phyloP scores from a whole-genome alignment of 2,113 vertebrate species.

The Pholis gunnellus region DNA sequence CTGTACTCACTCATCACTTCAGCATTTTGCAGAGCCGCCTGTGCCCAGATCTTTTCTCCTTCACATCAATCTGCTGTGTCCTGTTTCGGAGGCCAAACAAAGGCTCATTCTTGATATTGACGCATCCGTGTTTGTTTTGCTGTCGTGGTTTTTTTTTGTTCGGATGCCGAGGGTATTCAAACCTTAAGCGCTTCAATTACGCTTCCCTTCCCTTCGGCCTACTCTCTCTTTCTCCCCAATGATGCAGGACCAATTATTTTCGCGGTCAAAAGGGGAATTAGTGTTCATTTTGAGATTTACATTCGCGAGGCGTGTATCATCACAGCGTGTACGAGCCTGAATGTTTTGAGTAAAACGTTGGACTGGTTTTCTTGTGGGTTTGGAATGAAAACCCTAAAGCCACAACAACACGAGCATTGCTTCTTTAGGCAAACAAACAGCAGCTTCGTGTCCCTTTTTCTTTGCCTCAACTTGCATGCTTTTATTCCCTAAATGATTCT shows the following conservation, averaged over 20 bases:
- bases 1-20: slow-evolving; percentile 39
- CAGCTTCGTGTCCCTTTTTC: slow-evolving; percentile 3
- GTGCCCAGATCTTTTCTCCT: slow-evolving; percentile 27
- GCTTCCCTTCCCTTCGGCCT: slow-evolving; percentile 63
- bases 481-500: slow-evolving; percentile 25
- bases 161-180: slow-evolving; percentile 47
- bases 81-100: slow-evolving; percentile 39
- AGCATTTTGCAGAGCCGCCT: slow-evolving; percentile 8
- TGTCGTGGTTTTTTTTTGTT: slow-evolving; percentile 44
- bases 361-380: slow-evolving; percentile 41
- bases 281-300: slow-evolving; percentile 70
- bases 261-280: slow-evolving; percentile 69
- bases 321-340: slow-evolving; percentile 63
- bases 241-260: slow-evolving; percentile 60
- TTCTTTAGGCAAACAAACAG: slow-evolving; percentile 44
- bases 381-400: slow-evolving; percentile 46
- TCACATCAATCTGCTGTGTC: slow-evolving; percentile 11
- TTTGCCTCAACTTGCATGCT: background rate
- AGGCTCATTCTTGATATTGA: slow-evolving; percentile 46
- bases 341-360: slow-evolving; percentile 44
- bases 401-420: slow-evolving; percentile 20
- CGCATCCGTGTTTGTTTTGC: slow-evolving; percentile 56
- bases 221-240: slow-evolving; percentile 40
- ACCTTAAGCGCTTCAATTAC: slow-evolving; percentile 59
- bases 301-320: slow-evolving; percentile 58